Conservation (phyloP, 2,113 vertebrate species). For the Coptodon rendalli region DNA sequence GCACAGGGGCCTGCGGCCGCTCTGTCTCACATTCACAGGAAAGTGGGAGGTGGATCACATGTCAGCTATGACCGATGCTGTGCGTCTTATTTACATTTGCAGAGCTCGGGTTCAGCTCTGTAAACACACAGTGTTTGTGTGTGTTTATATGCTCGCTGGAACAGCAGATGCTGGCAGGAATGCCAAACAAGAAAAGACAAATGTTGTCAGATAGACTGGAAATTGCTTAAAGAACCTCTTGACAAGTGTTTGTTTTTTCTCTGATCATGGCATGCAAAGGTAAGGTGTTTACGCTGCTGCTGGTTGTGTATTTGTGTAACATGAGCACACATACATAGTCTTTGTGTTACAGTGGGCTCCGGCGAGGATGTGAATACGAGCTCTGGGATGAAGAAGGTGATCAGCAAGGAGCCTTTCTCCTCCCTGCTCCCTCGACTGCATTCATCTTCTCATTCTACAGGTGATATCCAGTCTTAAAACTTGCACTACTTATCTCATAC, state of each 20-base stretch:
- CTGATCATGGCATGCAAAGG: constrained; percentile 3
- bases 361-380: neutral
- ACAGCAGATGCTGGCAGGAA: neutral
- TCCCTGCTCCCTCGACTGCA: neutral
- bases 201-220: neutral
- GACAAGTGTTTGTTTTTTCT: neutral
- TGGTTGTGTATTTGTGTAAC: neutral
- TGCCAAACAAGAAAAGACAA: neutral
- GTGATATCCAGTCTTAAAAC: neutral
- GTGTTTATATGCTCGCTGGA: neutral
- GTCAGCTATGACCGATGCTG: constrained; percentile 3
- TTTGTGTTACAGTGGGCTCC: neutral
- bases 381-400: neutral
- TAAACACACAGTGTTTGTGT: constrained; percentile 1
- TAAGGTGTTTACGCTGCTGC: neutral
- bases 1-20: neutral
- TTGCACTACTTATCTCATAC: neutral
- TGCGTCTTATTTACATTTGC: constrained; percentile 55
- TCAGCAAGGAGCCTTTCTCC: neutral
- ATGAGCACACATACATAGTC: neutral
- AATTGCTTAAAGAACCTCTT: neutral
- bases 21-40: constrained; percentile 33
- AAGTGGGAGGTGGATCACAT: constrained; percentile 18
- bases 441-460: neutral
- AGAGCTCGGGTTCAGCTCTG: constrained; percentile 7